Base-by-base conservation (phyloP, 2,888 invertebrate species). In the Athripsodes cinereus region DNA sequence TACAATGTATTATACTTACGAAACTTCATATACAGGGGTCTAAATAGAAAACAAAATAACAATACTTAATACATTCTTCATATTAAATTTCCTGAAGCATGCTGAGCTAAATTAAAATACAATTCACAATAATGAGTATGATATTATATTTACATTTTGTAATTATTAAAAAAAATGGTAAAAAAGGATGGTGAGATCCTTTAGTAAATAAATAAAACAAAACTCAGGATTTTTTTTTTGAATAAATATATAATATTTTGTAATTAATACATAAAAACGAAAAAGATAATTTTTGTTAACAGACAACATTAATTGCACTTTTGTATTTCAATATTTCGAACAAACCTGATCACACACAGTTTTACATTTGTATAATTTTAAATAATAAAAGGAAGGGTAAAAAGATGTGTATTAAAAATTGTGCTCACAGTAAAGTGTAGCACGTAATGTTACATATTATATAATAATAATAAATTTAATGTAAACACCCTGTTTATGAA, bases 401-500 rank as follows among this genome's bases (percentile, higher is more conserved):
- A 50, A 50, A 50, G 16, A 50, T 20, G 50, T 50, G 26, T 50
- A 22, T 21, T 5, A 50, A 50, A 48, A 50, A 5, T 50, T 5
- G 20, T 11, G 13, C 50, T n/a, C 13, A n/a, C 50, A 26, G 50
- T 50, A 50, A 50, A 50, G 22, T 50, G 50, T 16, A 26, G 13
- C 16, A 13, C 40, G 3, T 5, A n/a, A 40, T 40, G 13, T 3
- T n/a, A 40, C 13, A 40, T 13, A 2, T 8, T 16, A 40, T 8
- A 40, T 40, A 40, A n/a, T 40, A 26, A 26, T 40, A 47, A 54
- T 18, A 21, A 22, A 26, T 47, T 22, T 40, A 60, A 56, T 22
- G 56, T 40, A 35, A 35, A 55, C 62, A 62, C 62, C 62, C 62
- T 62, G 62, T 62, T 59, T 57, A 59, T 52, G 53, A 62, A 62